Evolutionary conservation across 2,888 invertebrate genomes (phyloP).

Genomic region (Pantelozetes paolii): DNA sequence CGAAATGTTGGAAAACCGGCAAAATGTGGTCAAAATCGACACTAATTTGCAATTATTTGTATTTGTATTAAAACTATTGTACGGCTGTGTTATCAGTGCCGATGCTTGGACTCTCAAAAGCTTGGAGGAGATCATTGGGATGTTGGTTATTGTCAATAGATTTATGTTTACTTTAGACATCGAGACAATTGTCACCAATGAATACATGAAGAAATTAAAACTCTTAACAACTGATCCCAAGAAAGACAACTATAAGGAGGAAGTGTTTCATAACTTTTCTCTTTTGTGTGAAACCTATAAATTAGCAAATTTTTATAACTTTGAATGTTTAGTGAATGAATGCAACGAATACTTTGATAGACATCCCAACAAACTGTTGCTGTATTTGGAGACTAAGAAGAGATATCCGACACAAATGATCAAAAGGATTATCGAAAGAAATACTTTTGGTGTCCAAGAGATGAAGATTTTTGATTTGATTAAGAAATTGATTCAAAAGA

Average conservation of each 20-base stretch:
- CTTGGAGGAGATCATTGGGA: not conserved
- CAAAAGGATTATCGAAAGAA: not conserved
- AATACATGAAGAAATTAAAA: slow-evolving; percentile 2
- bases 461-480: not conserved
- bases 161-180: not conserved
- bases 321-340: not conserved
- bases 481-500: slow-evolving; percentile 17
- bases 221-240: not conserved
- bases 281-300: slow-evolving; percentile 10
- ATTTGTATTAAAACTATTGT: slow-evolving; percentile 2
- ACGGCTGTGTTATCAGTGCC: not conserved
- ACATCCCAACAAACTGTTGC: not conserved
- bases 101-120: slow-evolving; percentile 6
- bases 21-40: not conserved
- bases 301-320: not conserved
- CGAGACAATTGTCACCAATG: not conserved
- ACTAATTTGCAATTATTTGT: not conserved
- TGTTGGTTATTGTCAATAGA: not conserved
- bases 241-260: not conserved
- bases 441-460: slow-evolving; percentile 10
- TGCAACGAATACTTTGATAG: not conserved
- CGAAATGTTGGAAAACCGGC: not conserved
- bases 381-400: not conserved
- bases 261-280: not conserved
- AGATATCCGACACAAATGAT: not conserved